Evolutionary conservation across 2,113 vertebrate genomes (phyloP).

Genomic region (Phyllostomus hastatus): DNA sequence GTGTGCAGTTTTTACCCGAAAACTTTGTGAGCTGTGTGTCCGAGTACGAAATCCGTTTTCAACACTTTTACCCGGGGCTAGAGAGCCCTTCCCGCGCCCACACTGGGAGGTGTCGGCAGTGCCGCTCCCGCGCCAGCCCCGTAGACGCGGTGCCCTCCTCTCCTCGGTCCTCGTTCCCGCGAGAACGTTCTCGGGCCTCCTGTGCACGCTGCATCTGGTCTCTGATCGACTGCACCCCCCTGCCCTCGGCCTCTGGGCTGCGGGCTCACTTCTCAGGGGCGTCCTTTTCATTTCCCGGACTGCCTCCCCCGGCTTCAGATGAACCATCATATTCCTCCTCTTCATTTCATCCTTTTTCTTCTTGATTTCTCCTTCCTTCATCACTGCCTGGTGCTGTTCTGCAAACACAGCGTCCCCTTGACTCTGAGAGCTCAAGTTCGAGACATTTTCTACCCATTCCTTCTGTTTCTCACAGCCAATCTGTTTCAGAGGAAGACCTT

Average conservation of each 20-base stretch:
- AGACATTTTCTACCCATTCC: background rate
- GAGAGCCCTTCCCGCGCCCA: background rate
- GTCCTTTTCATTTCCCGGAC: background rate
- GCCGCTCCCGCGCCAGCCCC: too few relatives aligned
- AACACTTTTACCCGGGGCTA: too few relatives aligned
- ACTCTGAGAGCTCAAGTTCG: background rate
- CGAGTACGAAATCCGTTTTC: background rate
- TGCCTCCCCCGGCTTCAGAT: background rate
- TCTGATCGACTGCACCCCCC: background rate
- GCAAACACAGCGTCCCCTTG: background rate
- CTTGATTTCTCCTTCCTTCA: background rate
- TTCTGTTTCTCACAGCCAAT: background rate
- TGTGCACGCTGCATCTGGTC: accelerated
- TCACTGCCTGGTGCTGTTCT: background rate
- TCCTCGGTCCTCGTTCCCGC: background rate
- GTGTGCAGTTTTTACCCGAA: background rate
- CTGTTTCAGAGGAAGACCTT: background rate
- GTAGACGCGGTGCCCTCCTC: background rate
- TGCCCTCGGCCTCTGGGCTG: background rate
- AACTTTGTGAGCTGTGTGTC: background rate
- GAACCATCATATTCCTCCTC: background rate
- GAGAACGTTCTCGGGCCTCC: background rate
- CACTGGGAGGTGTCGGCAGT: too few relatives aligned
- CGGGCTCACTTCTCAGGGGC: background rate
- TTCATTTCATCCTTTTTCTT: background rate